Base-by-base conservation (phyloP, 2,113 vertebrate genomes). In the Phoxinus phoxinus region DNA sequence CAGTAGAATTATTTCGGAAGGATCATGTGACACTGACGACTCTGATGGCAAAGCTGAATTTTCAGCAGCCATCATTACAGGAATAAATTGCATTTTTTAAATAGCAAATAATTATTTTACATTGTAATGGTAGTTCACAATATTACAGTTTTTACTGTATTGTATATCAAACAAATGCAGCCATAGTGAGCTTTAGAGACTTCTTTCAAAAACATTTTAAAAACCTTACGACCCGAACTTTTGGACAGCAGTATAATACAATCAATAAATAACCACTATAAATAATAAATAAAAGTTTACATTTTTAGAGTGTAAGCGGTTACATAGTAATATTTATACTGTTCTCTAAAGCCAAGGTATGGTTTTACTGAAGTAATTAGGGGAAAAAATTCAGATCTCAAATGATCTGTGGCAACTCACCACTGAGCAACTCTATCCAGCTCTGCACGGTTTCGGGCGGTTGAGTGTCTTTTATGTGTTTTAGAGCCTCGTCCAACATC, bases 361-460 rank as follows among this genome's bases (percentile, higher is more conserved):
- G 12, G n/a, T 46, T 65, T 21, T 56, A 8, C 19, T 19, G 13
- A 30, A 3, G 61, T n/a, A 27, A 10, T 63, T 11, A 80, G 8
- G 19, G 6, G 6, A 17, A 32, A 48, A 35, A 30, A n/a, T 17
- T n/a, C 23, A 59, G 17, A 67, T 48, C n/a, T 69, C 2, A 23
- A 53, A 86, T 53, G 35, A 65, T 72, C 11, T 32, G 21, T 46
- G 51, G 17, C 25, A n/a, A 89, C 96, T 95, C 94, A 99, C 98
- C 98, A 86, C 98, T 99, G 89, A 99, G 98, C 74, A 99, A 95
- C 76, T 99, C 98, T 74, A 99, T 97, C 98, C 98, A 99, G 92
- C 97, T 98, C 90, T 99, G 98, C 81, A 99, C 97, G 0, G 97
- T 98, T 95, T 99, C 98, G 11, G 97, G 96, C 41, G 98, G 96